Evolutionary conservation across 1,140 invertebrate species (phyloP).

Genomic region (Caenorhabditis briggsae): DNA sequence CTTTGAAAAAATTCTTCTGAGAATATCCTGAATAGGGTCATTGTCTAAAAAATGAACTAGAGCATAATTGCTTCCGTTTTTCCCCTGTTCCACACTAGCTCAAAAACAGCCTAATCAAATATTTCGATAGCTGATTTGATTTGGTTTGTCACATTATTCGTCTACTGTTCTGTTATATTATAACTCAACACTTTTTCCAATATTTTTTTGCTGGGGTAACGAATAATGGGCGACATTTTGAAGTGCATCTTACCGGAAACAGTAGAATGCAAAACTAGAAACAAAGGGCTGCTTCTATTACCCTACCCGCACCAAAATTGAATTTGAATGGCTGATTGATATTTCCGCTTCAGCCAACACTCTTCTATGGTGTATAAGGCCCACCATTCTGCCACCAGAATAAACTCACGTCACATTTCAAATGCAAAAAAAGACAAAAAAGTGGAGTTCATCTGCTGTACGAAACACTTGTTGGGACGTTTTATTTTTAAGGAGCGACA

Average conservation of each 20-base stretch:
- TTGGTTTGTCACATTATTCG: too few species aligned
- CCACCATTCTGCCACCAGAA: background rate
- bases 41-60: slow-evolving; percentile 23
- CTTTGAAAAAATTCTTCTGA: too few species aligned
- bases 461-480: background rate
- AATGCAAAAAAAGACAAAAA: background rate
- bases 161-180: background rate
- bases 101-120: too few species aligned
- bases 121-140: too few species aligned
- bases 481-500: too few species aligned
- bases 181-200: background rate
- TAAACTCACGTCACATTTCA: slow-evolving; percentile 10
- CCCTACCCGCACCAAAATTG: background rate
- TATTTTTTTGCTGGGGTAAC: too few species aligned
- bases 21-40: background rate
- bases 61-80: slow-evolving; percentile 18
- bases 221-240: background rate
- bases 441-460: too few species aligned
- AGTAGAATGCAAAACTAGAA: slow-evolving; percentile 2
- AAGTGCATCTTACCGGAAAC: slow-evolving; percentile 20
- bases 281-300: background rate
- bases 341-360: slow-evolving; percentile 47
- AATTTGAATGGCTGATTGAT: slow-evolving; percentile 46
- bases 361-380: background rate
- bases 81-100: too few species aligned